These are phyloP conservation scores for Leucoma salicis DNA, from an alignment of 2,888 invertebrate species.

Conservation along the genomic window DNA sequence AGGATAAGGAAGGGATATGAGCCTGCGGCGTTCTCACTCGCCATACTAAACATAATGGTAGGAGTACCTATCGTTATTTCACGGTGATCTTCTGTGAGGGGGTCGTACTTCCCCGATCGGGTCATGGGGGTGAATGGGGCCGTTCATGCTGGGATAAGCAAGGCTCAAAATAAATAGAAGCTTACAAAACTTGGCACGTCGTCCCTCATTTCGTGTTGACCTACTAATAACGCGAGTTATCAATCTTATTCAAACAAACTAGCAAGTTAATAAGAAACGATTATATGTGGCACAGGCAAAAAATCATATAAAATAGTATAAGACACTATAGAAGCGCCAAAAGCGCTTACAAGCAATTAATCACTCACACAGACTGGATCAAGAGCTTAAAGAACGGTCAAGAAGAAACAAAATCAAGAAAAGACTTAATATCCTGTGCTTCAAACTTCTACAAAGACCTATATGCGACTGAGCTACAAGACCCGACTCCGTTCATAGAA, in stretches of 20 bases:
- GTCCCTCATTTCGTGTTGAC: no score
- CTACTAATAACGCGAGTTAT: no score
- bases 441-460: slow-evolving; percentile 7
- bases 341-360: slow-evolving; percentile 8
- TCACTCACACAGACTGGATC: slow-evolving; percentile 6
- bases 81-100: no score
- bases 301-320: slow-evolving; percentile 2
- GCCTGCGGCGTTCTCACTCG: no score
- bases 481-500: neutral
- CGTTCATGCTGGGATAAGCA: no score
- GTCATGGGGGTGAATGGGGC: no score
- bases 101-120: no score
- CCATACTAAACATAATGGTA: no score
- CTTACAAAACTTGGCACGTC: no score
- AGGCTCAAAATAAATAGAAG: no score
- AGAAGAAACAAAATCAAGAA: slow-evolving; percentile 6
- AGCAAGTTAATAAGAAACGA: slow-evolving; percentile 6
- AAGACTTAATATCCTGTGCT: slow-evolving; percentile 3
- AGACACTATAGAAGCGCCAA: slow-evolving; percentile 7
- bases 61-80: no score
- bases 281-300: slow-evolving; percentile 3
- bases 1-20: no score
- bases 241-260: slow-evolving; percentile 5
- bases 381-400: slow-evolving; percentile 1
- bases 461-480: neutral